Percentiles rank a stretch among this genome's conserved stretches.
These are phyloP conservation scores for Parnassius orleans DNA, from an alignment of 2,888 invertebrate species.

Conservation along the genomic window DNA sequence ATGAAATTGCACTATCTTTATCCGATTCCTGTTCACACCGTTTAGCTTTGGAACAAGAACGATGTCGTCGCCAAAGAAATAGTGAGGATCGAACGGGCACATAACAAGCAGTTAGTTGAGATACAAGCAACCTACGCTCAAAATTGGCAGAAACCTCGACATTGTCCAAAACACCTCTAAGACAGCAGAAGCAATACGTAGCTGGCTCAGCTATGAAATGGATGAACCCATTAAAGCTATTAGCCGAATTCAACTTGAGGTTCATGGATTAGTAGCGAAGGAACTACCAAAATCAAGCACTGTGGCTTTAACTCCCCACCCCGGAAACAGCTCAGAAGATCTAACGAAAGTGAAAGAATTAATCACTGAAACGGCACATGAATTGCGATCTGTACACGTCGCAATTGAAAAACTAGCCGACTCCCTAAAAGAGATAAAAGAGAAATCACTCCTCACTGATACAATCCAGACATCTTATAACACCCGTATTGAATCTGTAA, in stretches of 20 bases:
- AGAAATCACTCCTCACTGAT: too few relatives aligned
- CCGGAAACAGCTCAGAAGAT: too few relatives aligned
- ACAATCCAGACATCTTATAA: too few relatives aligned
- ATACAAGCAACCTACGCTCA: not conserved
- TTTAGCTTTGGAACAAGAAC: not conserved
- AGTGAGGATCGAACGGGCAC: not conserved
- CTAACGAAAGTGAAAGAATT: too few relatives aligned
- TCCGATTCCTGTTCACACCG: not conserved
- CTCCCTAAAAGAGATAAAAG: too few relatives aligned
- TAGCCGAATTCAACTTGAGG: not conserved
- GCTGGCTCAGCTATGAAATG: conserved; percentile 1
- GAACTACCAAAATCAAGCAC: too few relatives aligned
- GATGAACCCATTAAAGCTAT: not conserved
- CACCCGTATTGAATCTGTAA: too few relatives aligned
- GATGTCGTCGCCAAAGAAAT: not conserved
- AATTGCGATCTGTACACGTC: too few relatives aligned
- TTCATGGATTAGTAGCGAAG: not conserved
- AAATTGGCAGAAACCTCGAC: not conserved
- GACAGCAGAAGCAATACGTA: not conserved
- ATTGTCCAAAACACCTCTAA: not conserved
- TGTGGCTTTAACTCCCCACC: too few relatives aligned
- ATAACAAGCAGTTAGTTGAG: not conserved
- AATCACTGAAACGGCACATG: too few relatives aligned
- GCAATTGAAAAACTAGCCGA: too few relatives aligned
- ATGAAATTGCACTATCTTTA: not conserved